Evolutionary conservation across 2,888 invertebrate species (phyloP).

Genomic region (Ichneumon xanthorius): DNA sequence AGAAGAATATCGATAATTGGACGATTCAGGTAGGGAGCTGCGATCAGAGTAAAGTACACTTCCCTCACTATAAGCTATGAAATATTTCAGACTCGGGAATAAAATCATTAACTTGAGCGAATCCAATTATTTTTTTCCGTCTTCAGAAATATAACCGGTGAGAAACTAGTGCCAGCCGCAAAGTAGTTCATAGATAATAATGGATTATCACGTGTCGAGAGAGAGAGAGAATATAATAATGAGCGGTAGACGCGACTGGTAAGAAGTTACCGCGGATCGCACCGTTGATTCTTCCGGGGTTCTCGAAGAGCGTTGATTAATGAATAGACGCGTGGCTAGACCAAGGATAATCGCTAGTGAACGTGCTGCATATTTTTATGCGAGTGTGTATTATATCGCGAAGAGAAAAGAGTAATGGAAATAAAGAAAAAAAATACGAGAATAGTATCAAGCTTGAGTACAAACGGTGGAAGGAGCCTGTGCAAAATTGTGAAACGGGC

Average conservation of each 20-base stretch:
- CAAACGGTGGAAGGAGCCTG: slow-evolving; percentile 34
- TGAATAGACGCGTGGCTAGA: slow-evolving; percentile 48
- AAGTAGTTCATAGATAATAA: slow-evolving; percentile 61
- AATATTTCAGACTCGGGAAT: neutral
- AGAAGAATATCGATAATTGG: slow-evolving; percentile 94
- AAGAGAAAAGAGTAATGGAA: slow-evolving; percentile 23
- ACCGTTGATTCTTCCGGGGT: slow-evolving; percentile 37
- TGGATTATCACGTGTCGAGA: slow-evolving; percentile 49
- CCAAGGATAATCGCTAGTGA: slow-evolving; percentile 52
- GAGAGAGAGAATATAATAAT: slow-evolving; percentile 19
- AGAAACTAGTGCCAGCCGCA: slow-evolving; percentile 41
- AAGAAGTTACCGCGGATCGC: slow-evolving; percentile 38
- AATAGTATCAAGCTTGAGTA: slow-evolving; percentile 30
- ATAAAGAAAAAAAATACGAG: slow-evolving; percentile 31
- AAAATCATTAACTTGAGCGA: slow-evolving; percentile 26
- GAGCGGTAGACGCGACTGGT: slow-evolving; percentile 19
- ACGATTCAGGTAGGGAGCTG: slow-evolving; percentile 85
- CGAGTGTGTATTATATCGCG: slow-evolving; percentile 9
- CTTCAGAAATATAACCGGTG: slow-evolving; percentile 28
- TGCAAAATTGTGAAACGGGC: slow-evolving; percentile 49
- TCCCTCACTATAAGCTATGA: neutral
- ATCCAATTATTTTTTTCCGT: slow-evolving; percentile 22
- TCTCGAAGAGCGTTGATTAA: slow-evolving; percentile 28
- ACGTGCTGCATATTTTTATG: slow-evolving; percentile 5
- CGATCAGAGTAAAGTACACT: neutral